Base-by-base conservation (phyloP, 2,888 invertebrate species). In the Dynastes grantii region DNA sequence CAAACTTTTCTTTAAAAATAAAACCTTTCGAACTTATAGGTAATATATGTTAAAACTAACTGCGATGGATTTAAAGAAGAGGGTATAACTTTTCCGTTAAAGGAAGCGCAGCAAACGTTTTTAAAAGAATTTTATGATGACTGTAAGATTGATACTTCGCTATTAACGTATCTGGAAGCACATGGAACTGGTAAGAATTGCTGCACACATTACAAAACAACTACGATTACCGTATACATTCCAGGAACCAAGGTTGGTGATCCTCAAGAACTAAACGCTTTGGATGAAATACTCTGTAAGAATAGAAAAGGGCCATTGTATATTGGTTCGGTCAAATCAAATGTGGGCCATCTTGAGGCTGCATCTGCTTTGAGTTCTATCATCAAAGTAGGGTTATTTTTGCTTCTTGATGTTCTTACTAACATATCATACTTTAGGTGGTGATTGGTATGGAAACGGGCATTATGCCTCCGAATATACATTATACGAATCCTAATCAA, bases 241-340 rank as follows among this genome's bases (percentile, higher is more conserved):
- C 4, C 70, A 88, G 93, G 93, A 80, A 95, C 95, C 0, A 90
- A 90, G 81, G 94, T 96, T 2, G 97, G 98, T 27, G 98, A 98
- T 89, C 97, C 98, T 0, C 97, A 97, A 87, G 98, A 98, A 89
- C 90, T 97, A 77, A 90, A 93, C 82, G 95, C 97, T 0, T 93
- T 98, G 71, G 95, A 95, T 67, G 93, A 94, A 83, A 92, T 95
- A 49, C 93, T 97, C 87, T 95, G 95, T 85, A 91, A 92, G 2
- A 92, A 92, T 29, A 91, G 97, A 16, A 92, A 91, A 4, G 93
- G 92, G 0, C 95, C 98, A 0, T 91, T 98, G 0, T 89, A 92
- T 70, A 95, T 98, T 79, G 98, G 98, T 1, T 97, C 98, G 0
- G 93, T 97, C 45, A 98, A 98, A 87, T 97, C 97, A 0, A 98